A percentile compares a stretch with the other conserved stretches of the same genome.
Evolutionary conservation across 35 echinoderm and acorn worm genomes (phyloP).

Genomic region (Ptychodera flava): DNA sequence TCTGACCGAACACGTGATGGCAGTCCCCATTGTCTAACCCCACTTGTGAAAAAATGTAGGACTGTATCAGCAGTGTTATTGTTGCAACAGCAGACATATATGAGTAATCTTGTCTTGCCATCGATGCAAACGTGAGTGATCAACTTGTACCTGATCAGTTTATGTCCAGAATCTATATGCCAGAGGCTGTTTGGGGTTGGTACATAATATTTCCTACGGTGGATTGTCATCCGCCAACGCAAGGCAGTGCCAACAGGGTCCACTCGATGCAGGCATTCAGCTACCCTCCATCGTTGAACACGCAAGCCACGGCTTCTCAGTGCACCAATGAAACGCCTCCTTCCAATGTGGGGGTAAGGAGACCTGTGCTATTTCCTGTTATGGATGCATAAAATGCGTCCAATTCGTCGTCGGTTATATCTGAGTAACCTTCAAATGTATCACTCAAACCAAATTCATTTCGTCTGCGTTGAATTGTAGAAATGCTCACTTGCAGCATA

Average conservation of each 20-base stretch:
- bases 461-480: not conserved
- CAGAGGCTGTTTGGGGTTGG: not conserved
- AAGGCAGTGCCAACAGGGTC: not conserved
- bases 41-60: not conserved
- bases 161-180: not conserved
- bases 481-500: not conserved
- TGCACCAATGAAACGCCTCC: not conserved
- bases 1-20: not conserved
- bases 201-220: not conserved
- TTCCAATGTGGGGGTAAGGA: not conserved
- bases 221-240: not conserved
- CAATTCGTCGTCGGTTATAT: not conserved
- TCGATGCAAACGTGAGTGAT: not conserved
- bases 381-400: not conserved
- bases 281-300: not conserved
- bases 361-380: not conserved
- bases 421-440: not conserved
- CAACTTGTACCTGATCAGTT: not conserved
- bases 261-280: not conserved
- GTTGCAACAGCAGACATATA: not conserved
- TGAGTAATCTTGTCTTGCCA: not conserved
- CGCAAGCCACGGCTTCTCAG: not conserved
- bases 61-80: slow-evolving; percentile 1
- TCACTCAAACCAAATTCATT: not conserved
- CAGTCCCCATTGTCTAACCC: not conserved